These are phyloP conservation scores for Gymnoscopelus microlampas DNA, from an alignment of 2,797 vertebrate genomes.

Conservation along the genomic window DNA sequence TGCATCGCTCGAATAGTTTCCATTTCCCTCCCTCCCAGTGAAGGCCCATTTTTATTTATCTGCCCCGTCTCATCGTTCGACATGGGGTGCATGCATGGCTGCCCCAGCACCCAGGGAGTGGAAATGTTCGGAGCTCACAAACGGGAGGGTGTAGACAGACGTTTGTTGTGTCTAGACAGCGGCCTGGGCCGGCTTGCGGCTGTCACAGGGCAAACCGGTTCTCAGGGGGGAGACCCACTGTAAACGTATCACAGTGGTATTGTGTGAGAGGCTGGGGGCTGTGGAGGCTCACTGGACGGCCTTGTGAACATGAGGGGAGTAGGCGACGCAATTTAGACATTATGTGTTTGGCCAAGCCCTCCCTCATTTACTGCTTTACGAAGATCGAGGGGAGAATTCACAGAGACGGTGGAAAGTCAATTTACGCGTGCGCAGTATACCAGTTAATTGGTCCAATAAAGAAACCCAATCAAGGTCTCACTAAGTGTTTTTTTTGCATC, in stretches of 20 bases:
- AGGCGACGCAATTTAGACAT: constrained; percentile 9
- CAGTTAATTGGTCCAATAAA: too few relatives aligned
- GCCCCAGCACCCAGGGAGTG: constrained; percentile 60
- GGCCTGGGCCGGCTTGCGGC: constrained; percentile 53
- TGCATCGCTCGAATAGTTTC: constrained; percentile 78
- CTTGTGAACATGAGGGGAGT: constrained; percentile 34
- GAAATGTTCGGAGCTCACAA: constrained; percentile 60
- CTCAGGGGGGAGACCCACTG: constrained; percentile 51
- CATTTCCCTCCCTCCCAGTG: constrained; percentile 29
- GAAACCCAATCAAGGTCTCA: too few relatives aligned
- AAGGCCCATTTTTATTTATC: constrained; percentile 68
- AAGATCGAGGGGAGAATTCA: too few relatives aligned
- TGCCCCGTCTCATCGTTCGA: constrained; percentile 60
- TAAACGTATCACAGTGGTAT: constrained; percentile 58
- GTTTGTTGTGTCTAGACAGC: constrained; percentile 81
- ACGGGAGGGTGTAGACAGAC: constrained; percentile 65
- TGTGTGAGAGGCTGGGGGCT: constrained; percentile 45
- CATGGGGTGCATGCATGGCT: constrained; percentile 66
- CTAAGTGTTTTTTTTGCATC: too few relatives aligned
- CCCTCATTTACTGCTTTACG: not conserved
- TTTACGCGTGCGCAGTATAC: too few relatives aligned
- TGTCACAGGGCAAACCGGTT: constrained; percentile 55
- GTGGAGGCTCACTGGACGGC: constrained; percentile 24
- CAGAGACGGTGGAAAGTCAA: too few relatives aligned
- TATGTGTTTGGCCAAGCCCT: constrained; percentile 29